Percentiles rank a stretch among this genome's conserved stretches.
Evolutionary conservation across 2,888 invertebrate species (phyloP).

Genomic region (Halictus ligatus): DNA sequence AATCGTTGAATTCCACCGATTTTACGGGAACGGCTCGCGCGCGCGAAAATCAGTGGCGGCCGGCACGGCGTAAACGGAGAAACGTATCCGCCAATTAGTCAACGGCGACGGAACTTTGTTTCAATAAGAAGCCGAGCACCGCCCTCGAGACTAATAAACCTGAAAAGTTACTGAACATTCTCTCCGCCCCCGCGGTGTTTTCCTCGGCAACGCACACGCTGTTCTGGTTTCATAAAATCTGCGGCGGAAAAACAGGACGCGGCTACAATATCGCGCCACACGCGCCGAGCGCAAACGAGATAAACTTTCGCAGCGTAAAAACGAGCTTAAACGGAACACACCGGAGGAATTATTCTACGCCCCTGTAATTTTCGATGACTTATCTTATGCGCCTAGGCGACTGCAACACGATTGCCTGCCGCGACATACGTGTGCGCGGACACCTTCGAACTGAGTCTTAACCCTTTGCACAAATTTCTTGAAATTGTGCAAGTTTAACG

Average conservation of each 20-base stretch:
- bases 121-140: conserved; percentile 58
- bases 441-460: no score
- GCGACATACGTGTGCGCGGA: background rate
- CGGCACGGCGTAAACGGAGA: background rate
- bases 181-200: conserved; percentile 47
- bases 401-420: background rate
- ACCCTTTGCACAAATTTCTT: no score
- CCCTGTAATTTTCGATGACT: background rate
- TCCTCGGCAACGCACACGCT: conserved; percentile 24
- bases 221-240: conserved; percentile 63
- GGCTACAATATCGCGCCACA: conserved; percentile 44
- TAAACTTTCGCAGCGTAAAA: conserved; percentile 57
- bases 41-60: conserved; percentile 7
- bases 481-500: no score
- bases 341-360: conserved; percentile 41
- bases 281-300: conserved; percentile 59
- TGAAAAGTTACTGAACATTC: conserved; percentile 61
- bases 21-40: background rate
- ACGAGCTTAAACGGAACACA: conserved; percentile 54
- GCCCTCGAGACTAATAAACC: conserved; percentile 62
- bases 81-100: conserved; percentile 56
- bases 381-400: background rate
- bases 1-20: background rate
- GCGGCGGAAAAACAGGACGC: conserved; percentile 53
- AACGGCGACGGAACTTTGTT: conserved; percentile 40